A percentile compares a stretch with the other conserved stretches of the same genome.
Evolutionary conservation across 1,140 invertebrate genomes (phyloP).

Genomic region (Charaxes varanes): DNA sequence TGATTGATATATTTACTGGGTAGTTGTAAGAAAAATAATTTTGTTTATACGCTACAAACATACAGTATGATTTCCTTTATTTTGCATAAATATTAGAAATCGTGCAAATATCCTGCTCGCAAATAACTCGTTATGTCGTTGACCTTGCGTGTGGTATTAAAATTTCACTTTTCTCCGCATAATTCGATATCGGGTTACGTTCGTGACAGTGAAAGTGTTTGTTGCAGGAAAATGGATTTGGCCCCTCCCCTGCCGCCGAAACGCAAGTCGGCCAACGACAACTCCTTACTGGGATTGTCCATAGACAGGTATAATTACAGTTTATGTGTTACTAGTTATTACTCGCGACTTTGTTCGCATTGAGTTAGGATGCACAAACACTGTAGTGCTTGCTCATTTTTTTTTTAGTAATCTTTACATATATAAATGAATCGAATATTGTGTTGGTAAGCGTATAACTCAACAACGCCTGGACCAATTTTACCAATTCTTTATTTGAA

Average conservation of each 20-base stretch:
- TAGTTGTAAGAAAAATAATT: too few relatives aligned
- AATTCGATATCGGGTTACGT: constrained; percentile 13
- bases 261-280: constrained; percentile 65
- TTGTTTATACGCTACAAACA: too few relatives aligned
- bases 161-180: constrained; percentile 19
- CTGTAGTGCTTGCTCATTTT: background rate
- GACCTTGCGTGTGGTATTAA: constrained; percentile 9
- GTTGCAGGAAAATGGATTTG: constrained; percentile 69
- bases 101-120: background rate
- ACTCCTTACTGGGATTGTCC: constrained; percentile 58
- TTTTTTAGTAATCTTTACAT: too few relatives aligned
- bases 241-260: constrained; percentile 70
- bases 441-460: too few relatives aligned
- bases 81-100: constrained; percentile 13
- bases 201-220: constrained; percentile 43
- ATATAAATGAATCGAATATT: too few relatives aligned
- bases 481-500: too few relatives aligned
- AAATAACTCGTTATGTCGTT: constrained; percentile 1
- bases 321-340: constrained; percentile 4
- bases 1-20: too few relatives aligned
- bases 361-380: too few relatives aligned
- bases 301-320: constrained; percentile 53
- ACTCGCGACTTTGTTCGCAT: too few relatives aligned
- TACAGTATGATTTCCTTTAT: too few relatives aligned
- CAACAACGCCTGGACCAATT: too few relatives aligned